Base-by-base conservation (phyloP, 1,140 invertebrate species). In the Dendrolimus kikuchii region DNA sequence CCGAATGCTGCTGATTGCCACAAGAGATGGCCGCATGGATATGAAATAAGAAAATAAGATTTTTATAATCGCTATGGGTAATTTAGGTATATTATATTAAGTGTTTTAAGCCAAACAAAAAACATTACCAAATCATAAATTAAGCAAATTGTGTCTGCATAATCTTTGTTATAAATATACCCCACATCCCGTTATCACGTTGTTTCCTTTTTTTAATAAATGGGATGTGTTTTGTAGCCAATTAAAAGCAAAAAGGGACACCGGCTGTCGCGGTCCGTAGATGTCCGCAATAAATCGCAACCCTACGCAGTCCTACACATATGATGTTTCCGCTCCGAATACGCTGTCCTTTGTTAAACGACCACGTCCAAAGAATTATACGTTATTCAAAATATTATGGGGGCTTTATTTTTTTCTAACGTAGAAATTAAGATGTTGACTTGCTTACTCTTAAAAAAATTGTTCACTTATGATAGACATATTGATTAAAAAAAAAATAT, bases 231-330 rank as follows among this genome's bases (percentile, higher is more conserved):
- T 86, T 86, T 86, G 81, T 84, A 84, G 69, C 71, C 75, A 80
- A 84, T 86, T 84, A 82, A 81, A 76, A 66, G 57, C 70, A 75
- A 43, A 56, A 71, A 78, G 68, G 74, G 78, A 72, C 74, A 72
- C 73, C 74, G 77, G 70, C 68, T 72, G 69, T 67, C 62, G 65
- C 51, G 59, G 62, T 37, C 66, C 61, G 48, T 42, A 58, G 64
- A 23, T 64, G 68, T 67, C 77, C 73, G 70, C 71, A 74, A 84
- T 86, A 86, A 86, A 86, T 86, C 78, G 81, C 82, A 86, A 84
- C 77, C 78, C 77, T 74, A 76, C 72, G 63, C 49, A 51, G 38
- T 66, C 23, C 23, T 23, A 23, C 23, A 23, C 23, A 23, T 23
- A 23, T 23, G 79, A 72, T 66, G 74, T 77, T 83, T 86, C 81